Evolutionary conservation across 1,140 invertebrate genomes (phyloP), one percentile per base, ranked within the genome.

Genomic region (Coelopa frigida): DNA sequence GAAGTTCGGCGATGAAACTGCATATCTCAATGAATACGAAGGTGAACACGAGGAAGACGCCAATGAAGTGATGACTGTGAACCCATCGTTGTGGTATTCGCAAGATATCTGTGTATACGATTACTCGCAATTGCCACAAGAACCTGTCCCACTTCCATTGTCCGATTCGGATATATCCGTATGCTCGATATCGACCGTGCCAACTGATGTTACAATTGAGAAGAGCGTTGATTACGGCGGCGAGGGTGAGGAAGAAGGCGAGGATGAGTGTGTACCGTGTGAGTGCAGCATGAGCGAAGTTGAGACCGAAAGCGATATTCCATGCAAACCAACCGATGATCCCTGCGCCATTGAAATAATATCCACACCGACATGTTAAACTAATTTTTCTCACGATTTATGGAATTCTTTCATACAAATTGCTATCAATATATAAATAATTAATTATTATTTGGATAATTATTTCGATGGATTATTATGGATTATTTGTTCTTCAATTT

Each of bases 101-200:
- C 75, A 81, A 40, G 75, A 76, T 49, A 73, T 84, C 2, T 80
- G 79, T 0, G 64, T 73, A 7, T 85, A 81, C 52, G 75, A 80
- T 71, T 72, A 74, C 4, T 77, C 84, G 8, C 61, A 81, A 39
- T 57, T 85, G 29, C 83, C 83, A 5, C 77, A 79, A 2, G 79
- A 82, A 53, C 78, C 82, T 1, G 67, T 76, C 11, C 77, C 78
- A 0, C 58, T 83, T 26, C 75, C 77, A 3, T 67, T 79, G 4
- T 70, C 74, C 24, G 78, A 82, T 51, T 82, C 79, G 0, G 68
- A 73, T 44, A 56, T 71, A 47, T 53, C 60, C 46, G 33, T 71
- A 50, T 68, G 73, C 68, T 66, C 62, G 4, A 20, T 58, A 11
- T 51, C 58, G 32, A 61, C 56, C 0, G 49, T 52, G 35, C 46